phyloP scores from a whole-genome alignment of 2,797 vertebrate genomes.

The Eupleurogrammus muticus region DNA sequence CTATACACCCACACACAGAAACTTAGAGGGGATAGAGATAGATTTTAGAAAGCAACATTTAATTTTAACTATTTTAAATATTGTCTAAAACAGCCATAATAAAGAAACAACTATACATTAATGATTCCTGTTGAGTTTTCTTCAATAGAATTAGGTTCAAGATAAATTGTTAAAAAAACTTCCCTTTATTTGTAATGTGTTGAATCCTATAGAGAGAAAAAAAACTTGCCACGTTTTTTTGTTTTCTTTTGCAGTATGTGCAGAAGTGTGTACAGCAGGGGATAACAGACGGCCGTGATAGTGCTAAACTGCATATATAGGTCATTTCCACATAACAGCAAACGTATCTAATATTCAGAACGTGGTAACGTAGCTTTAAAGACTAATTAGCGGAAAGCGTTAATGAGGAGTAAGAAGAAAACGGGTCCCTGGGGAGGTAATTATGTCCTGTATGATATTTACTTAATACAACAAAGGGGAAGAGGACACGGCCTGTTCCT shows the following conservation, averaged over 20 bases:
- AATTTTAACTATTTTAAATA: neutral
- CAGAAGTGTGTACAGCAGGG: constrained; percentile 9
- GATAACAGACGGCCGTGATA: constrained; percentile 32
- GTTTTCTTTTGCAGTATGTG: constrained; percentile 11
- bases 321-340: constrained; percentile 66
- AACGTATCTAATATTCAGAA: constrained; percentile 59
- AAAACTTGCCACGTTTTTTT: no score
- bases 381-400: constrained; percentile 79
- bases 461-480: constrained; percentile 72
- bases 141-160: neutral
- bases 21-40: constrained; percentile 24
- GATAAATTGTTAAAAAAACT: neutral
- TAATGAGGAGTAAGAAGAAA: constrained; percentile 74
- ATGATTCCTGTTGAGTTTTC: neutral
- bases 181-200: no score
- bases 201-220: no score
- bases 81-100: neutral
- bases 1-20: neutral
- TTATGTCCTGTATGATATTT: constrained; percentile 82
- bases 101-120: neutral
- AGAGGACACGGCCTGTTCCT: constrained; percentile 49
- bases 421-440: constrained; percentile 75
- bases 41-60: constrained; percentile 7
- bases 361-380: constrained; percentile 63
- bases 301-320: constrained; percentile 64